These are phyloP conservation scores for Nomada lathburiana DNA, from an alignment of 2,888 invertebrate species.

Conservation along the genomic window DNA sequence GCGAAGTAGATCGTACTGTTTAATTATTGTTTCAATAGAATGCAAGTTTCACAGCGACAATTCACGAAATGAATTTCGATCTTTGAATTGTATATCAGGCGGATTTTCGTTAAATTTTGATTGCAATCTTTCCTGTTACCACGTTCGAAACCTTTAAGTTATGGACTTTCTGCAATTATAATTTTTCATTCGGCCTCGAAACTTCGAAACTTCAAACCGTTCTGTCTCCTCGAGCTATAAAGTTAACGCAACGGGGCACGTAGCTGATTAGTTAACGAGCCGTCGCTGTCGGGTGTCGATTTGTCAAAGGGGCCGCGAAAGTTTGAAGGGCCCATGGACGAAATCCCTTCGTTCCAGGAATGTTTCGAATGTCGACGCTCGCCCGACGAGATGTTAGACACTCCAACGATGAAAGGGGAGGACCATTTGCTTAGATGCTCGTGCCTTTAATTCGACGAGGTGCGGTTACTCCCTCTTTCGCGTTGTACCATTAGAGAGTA, in stretches of 20 bases:
- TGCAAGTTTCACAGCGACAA: too few species aligned
- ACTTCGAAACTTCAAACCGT: not conserved
- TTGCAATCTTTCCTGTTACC: too few species aligned
- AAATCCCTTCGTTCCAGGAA: slow-evolving; percentile 15
- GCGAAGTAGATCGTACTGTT: not conserved
- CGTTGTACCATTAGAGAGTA: not conserved
- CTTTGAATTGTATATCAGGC: too few species aligned
- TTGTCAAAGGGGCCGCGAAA: slow-evolving; percentile 37
- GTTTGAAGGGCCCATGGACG: slow-evolving; percentile 25
- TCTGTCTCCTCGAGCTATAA: slow-evolving; percentile 9
- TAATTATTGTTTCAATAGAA: too few species aligned
- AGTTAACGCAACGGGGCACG: slow-evolving; percentile 21
- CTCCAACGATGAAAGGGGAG: not conserved
- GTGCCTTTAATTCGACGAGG: not conserved
- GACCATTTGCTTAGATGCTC: slow-evolving; percentile 6
- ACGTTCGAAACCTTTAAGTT: too few species aligned
- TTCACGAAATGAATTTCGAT: too few species aligned
- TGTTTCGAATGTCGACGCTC: not conserved
- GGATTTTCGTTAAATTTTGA: too few species aligned
- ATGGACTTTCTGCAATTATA: too few species aligned
- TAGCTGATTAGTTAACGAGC: slow-evolving; percentile 38
- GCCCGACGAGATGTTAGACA: not conserved
- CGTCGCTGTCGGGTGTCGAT: slow-evolving; percentile 37
- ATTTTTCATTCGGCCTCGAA: too few species aligned
- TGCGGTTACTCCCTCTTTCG: not conserved